Percentiles rank a stretch among this genome's conserved stretches.
These are phyloP conservation scores for Chionodraco myersi DNA, from an alignment of 2,113 vertebrate species.

Conservation along the genomic window DNA sequence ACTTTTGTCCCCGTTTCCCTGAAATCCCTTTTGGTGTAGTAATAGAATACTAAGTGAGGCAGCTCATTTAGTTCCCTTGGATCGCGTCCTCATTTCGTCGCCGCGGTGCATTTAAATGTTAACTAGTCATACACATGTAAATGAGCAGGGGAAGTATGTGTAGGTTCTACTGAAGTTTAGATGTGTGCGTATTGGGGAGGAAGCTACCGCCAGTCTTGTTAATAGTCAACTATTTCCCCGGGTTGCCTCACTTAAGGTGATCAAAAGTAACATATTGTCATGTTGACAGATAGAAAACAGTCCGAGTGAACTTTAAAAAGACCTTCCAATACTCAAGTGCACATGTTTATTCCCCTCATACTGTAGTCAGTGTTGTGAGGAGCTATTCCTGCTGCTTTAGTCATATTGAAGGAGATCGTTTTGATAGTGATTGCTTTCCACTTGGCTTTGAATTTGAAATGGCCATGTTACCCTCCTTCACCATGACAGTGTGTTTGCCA, in stretches of 20 bases:
- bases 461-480: background rate
- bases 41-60: constrained; percentile 81
- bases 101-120: constrained; percentile 86
- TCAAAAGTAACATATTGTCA: constrained; percentile 57
- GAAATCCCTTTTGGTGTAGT: constrained; percentile 59
- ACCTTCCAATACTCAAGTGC: background rate
- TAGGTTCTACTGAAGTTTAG: constrained; percentile 70
- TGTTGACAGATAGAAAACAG: constrained; percentile 41
- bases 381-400: background rate
- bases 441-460: background rate
- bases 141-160: constrained; percentile 83
- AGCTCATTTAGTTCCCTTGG: constrained; percentile 79
- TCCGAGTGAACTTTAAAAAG: background rate
- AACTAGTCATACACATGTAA: constrained; percentile 86
- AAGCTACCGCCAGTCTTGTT: constrained; percentile 81
- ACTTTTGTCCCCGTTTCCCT: constrained; percentile 64
- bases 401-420: background rate
- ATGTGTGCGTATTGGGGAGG: constrained; percentile 78
- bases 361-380: accelerated
- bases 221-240: constrained; percentile 77
- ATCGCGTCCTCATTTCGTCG: constrained; percentile 79
- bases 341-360: background rate
- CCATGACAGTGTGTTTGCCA: constrained; percentile 28
- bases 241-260: constrained; percentile 49
- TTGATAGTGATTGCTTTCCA: background rate